A percentile compares a stretch with the other conserved stretches of the same genome.
phyloP scores from a whole-genome alignment of 2,113 vertebrate species.

The Ceyx melanurus region DNA sequence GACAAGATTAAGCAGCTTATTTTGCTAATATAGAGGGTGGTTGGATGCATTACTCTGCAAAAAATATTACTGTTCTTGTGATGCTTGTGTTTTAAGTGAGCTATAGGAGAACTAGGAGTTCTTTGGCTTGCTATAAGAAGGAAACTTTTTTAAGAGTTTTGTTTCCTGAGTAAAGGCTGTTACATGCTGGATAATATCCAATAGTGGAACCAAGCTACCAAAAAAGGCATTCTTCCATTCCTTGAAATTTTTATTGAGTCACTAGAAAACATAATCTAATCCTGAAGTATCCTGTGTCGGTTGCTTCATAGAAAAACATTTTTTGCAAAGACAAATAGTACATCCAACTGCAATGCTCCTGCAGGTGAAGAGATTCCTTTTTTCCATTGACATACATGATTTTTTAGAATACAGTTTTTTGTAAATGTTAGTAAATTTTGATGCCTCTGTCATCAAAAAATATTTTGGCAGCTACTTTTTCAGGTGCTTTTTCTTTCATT shows the following conservation, averaged over 20 bases:
- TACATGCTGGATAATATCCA: neutral
- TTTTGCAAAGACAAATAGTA: neutral
- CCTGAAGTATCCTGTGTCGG: neutral
- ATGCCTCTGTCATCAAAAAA: neutral
- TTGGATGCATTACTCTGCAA: neutral
- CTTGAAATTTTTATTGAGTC: neutral
- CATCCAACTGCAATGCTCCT: neutral
- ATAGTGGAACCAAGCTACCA: neutral
- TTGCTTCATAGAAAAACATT: neutral
- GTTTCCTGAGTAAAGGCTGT: neutral
- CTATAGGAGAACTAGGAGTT: neutral
- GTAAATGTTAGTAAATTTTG: neutral
- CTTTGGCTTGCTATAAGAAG: neutral
- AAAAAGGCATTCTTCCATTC: neutral
- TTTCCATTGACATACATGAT: neutral
- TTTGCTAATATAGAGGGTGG: neutral
- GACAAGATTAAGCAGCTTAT: neutral
- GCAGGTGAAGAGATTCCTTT: neutral
- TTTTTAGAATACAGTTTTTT: neutral
- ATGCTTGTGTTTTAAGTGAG: neutral
- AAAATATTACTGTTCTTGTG: neutral
- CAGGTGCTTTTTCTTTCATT: neutral
- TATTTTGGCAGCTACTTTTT: neutral
- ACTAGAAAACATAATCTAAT: neutral
- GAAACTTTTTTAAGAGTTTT: neutral